Percentiles rank a stretch among this genome's conserved stretches.
These are phyloP conservation scores for Chloroclystis v-ata DNA, from an alignment of 2,888 invertebrate species.

Conservation along the genomic window DNA sequence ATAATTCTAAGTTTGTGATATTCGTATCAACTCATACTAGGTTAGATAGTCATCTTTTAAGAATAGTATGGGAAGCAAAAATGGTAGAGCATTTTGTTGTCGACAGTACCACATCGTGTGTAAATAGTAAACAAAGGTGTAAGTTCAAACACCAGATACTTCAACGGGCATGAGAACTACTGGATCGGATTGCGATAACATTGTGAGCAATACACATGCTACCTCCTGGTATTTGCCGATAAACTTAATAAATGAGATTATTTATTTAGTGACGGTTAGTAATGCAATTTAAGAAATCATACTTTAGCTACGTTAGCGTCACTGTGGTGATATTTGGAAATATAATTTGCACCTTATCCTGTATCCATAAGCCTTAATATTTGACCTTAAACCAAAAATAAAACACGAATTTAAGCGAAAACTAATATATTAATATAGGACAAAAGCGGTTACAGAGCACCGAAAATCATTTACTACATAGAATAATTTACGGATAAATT, in stretches of 20 bases:
- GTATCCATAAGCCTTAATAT: no score
- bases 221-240: not conserved
- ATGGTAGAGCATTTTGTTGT: no score
- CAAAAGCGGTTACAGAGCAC: conserved; percentile 34
- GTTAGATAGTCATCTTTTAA: no score
- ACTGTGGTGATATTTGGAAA: no score
- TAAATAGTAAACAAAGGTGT: conserved; percentile 3
- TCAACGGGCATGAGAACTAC: not conserved
- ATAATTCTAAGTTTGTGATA: no score
- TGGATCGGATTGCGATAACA: conserved; percentile 5
- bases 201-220: not conserved
- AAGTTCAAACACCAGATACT: conserved; percentile 2
- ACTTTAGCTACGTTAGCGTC: no score
- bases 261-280: not conserved
- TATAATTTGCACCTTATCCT: no score
- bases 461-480: conserved; percentile 23
- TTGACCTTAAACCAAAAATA: no score
- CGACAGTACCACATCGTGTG: not conserved
- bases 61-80: no score
- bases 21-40: no score
- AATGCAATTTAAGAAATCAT: not conserved
- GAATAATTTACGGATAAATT: conserved; percentile 33
- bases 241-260: not conserved
- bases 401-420: conserved; percentile 35
- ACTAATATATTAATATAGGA: conserved; percentile 37